Base-by-base conservation (phyloP, 2,797 vertebrate genomes). In the Centropyge bicolor region DNA sequence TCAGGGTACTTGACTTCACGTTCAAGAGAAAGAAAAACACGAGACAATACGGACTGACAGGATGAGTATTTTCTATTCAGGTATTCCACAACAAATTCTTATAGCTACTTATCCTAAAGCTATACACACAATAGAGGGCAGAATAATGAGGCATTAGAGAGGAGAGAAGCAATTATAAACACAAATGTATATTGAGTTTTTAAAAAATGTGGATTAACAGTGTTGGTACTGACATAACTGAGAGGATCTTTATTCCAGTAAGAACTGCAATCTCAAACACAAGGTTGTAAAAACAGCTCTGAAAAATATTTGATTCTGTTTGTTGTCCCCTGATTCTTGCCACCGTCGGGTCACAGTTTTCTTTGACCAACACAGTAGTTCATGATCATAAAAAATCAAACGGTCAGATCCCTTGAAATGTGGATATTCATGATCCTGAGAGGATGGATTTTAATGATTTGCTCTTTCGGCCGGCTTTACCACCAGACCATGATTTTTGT, bases 251-350 rank as follows among this genome's bases (percentile, higher is more conserved):
- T 22, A 20, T 35, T 4, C 0, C 5, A 11, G 24, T 41, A 16
- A 64, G 35, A 24, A 48, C 17, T 12, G 20, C 49, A 60, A 35
- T 35, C 54, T 59, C 13, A 22, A 55, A 40, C 6, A 48, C n/a
- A 75, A 48, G 16, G 41, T n/a, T 75, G 16, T 17, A 13, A 60
- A 52, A 35, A 66, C 43, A 46, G 12, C 17, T 31, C 19, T 56
- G 8, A 36, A 31, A 40, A 24, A 10, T 69, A 54, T 27, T 35
- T 24, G 3, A 41, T 9, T 5, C 4, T 8, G 5, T 22, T 65
- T 48, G 31, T 35, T 31, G 20, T 52, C 3, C 27, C 2, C 1
- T 38, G 11, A 35, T 31, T n/a, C 19, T 59, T 20, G 14, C 35
- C 13, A n/a, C 38, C 4, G 1, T 64, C 20, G 19, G n/a, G 6